phyloP scores from a whole-genome alignment of 2,113 vertebrate genomes.

The Sceloporus undulatus region DNA sequence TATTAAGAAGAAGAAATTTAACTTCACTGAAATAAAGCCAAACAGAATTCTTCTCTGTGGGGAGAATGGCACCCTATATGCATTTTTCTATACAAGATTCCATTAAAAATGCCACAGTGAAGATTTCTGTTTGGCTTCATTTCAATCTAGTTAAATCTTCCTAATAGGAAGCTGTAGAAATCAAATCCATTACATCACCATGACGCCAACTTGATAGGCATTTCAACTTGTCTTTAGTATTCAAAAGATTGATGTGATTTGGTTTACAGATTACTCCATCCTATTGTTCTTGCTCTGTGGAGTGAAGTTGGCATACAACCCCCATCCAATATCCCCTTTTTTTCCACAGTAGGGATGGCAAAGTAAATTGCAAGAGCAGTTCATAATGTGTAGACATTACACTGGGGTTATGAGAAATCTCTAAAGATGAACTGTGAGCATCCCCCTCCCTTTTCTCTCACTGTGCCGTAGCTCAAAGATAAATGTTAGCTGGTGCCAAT shows the following conservation, averaged over 20 bases:
- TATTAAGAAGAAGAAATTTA: no score
- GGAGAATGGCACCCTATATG: no score
- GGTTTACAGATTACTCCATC: background rate
- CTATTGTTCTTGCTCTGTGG: constrained; percentile 17
- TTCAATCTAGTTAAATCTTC: background rate
- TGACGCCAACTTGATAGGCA: background rate
- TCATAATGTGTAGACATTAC: background rate
- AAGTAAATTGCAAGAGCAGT: constrained; percentile 44
- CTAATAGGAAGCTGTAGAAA: background rate
- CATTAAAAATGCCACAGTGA: background rate
- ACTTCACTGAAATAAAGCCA: no score
- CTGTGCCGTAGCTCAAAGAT: constrained; percentile 13
- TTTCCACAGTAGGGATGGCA: background rate
- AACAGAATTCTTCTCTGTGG: no score
- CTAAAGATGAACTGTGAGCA: background rate
- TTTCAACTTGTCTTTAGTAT: background rate
- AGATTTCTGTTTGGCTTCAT: background rate
- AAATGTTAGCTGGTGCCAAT: constrained; percentile 15
- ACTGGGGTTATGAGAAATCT: constrained; percentile 28
- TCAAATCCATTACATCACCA: background rate
- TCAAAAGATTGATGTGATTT: background rate
- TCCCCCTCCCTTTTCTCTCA: background rate
- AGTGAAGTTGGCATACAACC: background rate
- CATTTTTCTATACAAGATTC: background rate
- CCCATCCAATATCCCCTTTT: constrained; percentile 24